phyloP scores from a whole-genome alignment of 2,113 vertebrate genomes.

The Phaethon lepturus region DNA sequence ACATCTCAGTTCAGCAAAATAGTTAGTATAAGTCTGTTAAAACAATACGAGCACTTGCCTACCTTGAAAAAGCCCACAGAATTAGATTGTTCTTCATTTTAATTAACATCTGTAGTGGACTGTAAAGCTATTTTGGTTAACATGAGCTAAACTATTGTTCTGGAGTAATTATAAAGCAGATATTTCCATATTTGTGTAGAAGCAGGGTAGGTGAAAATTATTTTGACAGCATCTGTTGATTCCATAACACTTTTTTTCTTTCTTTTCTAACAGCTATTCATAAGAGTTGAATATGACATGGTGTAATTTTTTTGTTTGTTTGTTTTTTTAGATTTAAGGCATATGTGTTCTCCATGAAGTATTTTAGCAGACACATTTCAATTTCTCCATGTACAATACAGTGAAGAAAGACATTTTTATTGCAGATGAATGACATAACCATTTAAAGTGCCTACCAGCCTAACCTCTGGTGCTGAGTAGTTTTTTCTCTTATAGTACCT shows the following conservation, averaged over 20 bases:
- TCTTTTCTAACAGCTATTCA: neutral
- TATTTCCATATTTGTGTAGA: neutral
- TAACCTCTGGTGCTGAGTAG: neutral
- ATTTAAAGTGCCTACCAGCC: neutral
- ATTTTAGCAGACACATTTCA: neutral
- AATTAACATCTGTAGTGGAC: neutral
- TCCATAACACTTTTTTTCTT: neutral
- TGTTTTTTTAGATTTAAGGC: neutral
- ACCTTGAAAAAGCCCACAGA: neutral
- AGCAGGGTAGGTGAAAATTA: neutral
- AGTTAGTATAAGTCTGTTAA: neutral
- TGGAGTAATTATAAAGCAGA: neutral
- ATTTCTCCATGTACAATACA: neutral
- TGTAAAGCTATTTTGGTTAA: neutral
- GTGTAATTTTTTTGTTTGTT: too few relatives aligned
- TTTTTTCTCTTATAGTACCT: neutral
- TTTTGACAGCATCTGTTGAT: neutral
- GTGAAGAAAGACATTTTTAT: neutral
- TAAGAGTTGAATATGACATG: neutral
- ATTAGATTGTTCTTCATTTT: neutral
- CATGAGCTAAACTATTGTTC: neutral
- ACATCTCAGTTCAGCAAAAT: neutral
- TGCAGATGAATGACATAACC: neutral
- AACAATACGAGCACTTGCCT: neutral
- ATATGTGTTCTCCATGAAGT: neutral